Base-by-base conservation (phyloP, 2,113 vertebrate genomes). In the Pelodiscus sinensis region DNA sequence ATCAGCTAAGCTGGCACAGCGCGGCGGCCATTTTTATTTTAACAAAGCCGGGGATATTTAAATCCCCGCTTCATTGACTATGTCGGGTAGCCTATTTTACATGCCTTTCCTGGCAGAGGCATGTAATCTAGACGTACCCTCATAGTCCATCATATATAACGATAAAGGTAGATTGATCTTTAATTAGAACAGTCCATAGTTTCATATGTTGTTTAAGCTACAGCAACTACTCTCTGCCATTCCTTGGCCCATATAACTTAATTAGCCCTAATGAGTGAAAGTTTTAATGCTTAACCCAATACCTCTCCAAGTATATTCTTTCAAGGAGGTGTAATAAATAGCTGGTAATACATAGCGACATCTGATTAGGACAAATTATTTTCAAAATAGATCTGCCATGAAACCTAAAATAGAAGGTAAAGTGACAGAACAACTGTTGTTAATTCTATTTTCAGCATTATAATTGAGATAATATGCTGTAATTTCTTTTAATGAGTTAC, bases 401-500 rank as follows among this genome's bases (percentile, higher is more conserved):
- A 96, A 97, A 96, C 51, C 79, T 88, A 95, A 96, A 97, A 95
- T 78, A 83, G 91, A 97, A 92, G 90, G 71, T 92, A 96, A 97
- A 97, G 88, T 97, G 97, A 97, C 96, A 98, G 97, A 98, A 97
- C 90, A 82, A 97, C 96, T 94, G 96, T 96, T 97, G 95, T n/a
- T 97, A 95, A 95, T 96, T 98, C 97, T 98, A 98, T 98, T 98
- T 98, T 97, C 87, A 96, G 91, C 95, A 94, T 96, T 97, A 96
- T 97, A 98, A 98, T 97, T 96, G 94, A 94, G 88, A 97, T 98
- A 98, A 98, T 98, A 97, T 92, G 90, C 95, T 87, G 81, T 95
- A 97, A 98, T 98, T 98, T 98, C 96, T 95, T 96, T 96, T 97
- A 98, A 98, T 97, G 97, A 98, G 96, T 97, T 97, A 96, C 96